These are phyloP conservation scores for Benthosema pterotum DNA, from an alignment of 2,797 vertebrate species.

Conservation along the genomic window DNA sequence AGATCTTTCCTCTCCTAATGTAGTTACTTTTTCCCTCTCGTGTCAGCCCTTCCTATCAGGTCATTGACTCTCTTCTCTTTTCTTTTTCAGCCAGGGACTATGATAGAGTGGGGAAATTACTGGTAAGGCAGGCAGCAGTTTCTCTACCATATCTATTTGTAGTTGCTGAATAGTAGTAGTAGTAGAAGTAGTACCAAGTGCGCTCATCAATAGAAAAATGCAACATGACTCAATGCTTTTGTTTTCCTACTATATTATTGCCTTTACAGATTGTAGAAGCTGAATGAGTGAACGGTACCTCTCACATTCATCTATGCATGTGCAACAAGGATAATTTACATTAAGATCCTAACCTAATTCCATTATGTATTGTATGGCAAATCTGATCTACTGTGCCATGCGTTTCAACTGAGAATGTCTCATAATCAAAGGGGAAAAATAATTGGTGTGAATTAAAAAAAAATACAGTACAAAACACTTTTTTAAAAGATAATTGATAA, in stretches of 20 bases:
- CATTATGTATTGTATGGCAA: slow-evolving; percentile 14
- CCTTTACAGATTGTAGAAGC: slow-evolving; percentile 72
- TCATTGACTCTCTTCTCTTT: slow-evolving; percentile 28
- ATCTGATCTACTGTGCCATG: slow-evolving; percentile 19
- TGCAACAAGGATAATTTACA: slow-evolving; percentile 22
- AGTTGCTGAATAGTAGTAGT: neutral
- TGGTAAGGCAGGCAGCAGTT: slow-evolving; percentile 80
- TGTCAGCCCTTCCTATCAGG: slow-evolving; percentile 6
- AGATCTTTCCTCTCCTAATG: neutral
- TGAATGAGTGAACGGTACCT: slow-evolving; percentile 62
- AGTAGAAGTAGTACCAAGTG: neutral
- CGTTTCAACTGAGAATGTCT: slow-evolving; percentile 16
- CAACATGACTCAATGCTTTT: neutral
- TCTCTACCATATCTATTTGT: neutral
- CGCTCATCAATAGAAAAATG: neutral
- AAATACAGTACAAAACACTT: neutral
- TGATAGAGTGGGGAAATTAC: slow-evolving; percentile 99
- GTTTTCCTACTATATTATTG: slow-evolving; percentile 54
- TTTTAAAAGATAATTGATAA: neutral
- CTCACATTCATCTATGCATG: slow-evolving; percentile 43
- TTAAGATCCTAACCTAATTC: slow-evolving; percentile 21
- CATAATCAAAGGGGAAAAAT: slow-evolving; percentile 6
- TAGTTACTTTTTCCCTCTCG: neutral
- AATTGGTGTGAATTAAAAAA: neutral
- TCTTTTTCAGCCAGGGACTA: slow-evolving; percentile 91